phyloP scores from a whole-genome alignment of 2,113 vertebrate genomes.

The Aphelocoma coerulescens region DNA sequence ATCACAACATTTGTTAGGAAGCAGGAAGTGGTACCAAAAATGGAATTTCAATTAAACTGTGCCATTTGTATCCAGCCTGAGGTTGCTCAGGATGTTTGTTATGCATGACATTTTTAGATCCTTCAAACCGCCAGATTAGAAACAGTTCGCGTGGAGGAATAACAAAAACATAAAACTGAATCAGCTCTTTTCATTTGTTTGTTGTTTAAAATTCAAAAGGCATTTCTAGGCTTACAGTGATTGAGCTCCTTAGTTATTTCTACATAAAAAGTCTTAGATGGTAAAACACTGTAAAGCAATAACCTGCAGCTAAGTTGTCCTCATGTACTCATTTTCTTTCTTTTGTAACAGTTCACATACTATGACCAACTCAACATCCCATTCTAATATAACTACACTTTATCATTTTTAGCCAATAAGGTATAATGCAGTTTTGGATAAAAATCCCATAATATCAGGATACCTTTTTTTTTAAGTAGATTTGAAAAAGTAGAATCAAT shows the following conservation, averaged over 20 bases:
- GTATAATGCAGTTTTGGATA: neutral
- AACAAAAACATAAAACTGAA: neutral
- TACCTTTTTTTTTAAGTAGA: neutral
- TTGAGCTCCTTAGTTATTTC: conserved; percentile 5
- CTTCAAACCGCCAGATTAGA: neutral
- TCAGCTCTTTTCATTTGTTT: conserved; percentile 1
- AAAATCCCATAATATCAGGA: neutral
- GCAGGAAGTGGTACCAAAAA: neutral
- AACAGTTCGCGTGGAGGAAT: neutral
- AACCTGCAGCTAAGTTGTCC: conserved; percentile 9
- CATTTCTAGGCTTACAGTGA: neutral
- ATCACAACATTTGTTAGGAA: neutral
- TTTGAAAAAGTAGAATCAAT: neutral
- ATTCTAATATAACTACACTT: neutral
- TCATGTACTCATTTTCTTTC: neutral
- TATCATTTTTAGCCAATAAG: neutral
- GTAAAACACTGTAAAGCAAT: conserved; percentile 11
- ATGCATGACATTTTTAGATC: neutral
- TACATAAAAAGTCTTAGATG: neutral
- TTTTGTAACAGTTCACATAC: neutral
- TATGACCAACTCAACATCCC: neutral
- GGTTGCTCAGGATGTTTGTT: neutral
- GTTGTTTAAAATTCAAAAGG: conserved; percentile 12
- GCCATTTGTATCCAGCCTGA: neutral
- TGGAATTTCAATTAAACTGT: neutral